Evolutionary conservation across 2,113 vertebrate genomes (phyloP).

Genomic region (Synodontis membranacea): DNA sequence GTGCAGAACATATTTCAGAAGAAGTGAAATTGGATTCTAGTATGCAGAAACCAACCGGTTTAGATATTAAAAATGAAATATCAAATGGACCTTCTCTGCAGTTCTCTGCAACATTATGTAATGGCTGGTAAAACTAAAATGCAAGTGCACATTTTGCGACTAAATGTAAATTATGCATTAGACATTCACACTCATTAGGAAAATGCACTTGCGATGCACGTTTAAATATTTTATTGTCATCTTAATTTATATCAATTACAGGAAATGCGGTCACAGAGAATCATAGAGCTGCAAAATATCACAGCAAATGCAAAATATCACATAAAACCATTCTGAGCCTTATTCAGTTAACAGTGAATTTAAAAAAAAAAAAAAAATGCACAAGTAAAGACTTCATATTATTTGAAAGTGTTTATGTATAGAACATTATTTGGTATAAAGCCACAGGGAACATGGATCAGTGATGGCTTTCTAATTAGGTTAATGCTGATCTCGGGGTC

Average conservation of each 20-base stretch:
- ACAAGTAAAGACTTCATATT: constrained; percentile 4
- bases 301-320: no score
- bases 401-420: not conserved
- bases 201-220: not conserved
- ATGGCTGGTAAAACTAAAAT: not conserved
- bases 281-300: not conserved
- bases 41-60: not conserved
- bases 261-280: not conserved
- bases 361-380: no score
- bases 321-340: not conserved
- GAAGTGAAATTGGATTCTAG: not conserved
- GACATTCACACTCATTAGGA: not conserved
- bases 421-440: constrained; percentile 13
- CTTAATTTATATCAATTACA: not conserved
- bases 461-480: constrained; percentile 22
- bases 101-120: not conserved
- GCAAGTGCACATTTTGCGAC: not conserved
- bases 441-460: constrained; percentile 7
- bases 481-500: constrained; percentile 21
- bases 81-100: not conserved
- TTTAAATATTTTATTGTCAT: constrained; percentile 3
- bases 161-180: not conserved
- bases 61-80: not conserved
- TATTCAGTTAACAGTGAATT: constrained; percentile 6
- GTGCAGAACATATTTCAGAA: not conserved